Conservation (phyloP, 2,113 vertebrate species). For the Coptodon bakossiorum region DNA sequence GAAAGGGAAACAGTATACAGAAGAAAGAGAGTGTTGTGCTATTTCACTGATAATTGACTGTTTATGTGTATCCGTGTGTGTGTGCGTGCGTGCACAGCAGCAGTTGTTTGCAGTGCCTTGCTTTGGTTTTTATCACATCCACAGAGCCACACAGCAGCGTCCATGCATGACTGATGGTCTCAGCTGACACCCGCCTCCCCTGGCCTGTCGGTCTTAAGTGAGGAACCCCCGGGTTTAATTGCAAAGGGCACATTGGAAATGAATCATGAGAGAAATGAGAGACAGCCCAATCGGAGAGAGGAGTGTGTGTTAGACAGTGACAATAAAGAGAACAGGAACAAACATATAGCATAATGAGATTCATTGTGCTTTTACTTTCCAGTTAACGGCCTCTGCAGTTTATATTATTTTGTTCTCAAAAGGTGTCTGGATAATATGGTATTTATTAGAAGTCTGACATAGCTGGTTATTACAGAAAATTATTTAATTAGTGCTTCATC, state of each 20-base stretch:
- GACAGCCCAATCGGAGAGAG: neutral
- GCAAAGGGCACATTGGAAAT: slow-evolving; percentile 59
- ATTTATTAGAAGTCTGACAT: neutral
- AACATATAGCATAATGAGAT: neutral
- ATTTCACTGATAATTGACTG: slow-evolving; percentile 23
- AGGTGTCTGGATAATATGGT: neutral
- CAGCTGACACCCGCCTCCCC: slow-evolving; percentile 33
- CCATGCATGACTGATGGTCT: slow-evolving; percentile 45
- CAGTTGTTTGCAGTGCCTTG: neutral
- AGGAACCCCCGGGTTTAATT: slow-evolving; percentile 52
- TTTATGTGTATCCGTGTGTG: neutral
- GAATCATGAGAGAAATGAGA: slow-evolving; percentile 28
- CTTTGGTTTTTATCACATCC: slow-evolving; percentile 1
- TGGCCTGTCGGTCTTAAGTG: slow-evolving; percentile 48
- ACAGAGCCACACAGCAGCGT: neutral
- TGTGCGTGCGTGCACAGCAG: neutral
- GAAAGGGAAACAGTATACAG: slow-evolving; percentile 1
- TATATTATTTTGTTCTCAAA: neutral
- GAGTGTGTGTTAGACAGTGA: neutral
- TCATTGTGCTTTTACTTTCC: neutral
- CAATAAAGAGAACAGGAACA: neutral
- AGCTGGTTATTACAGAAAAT: neutral
- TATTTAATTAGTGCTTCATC: neutral
- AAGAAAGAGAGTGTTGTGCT: neutral
- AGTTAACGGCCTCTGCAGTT: neutral